Evolutionary conservation across 2,797 vertebrate genomes (phyloP).

Genomic region (Brotogeris chrysoptera): DNA sequence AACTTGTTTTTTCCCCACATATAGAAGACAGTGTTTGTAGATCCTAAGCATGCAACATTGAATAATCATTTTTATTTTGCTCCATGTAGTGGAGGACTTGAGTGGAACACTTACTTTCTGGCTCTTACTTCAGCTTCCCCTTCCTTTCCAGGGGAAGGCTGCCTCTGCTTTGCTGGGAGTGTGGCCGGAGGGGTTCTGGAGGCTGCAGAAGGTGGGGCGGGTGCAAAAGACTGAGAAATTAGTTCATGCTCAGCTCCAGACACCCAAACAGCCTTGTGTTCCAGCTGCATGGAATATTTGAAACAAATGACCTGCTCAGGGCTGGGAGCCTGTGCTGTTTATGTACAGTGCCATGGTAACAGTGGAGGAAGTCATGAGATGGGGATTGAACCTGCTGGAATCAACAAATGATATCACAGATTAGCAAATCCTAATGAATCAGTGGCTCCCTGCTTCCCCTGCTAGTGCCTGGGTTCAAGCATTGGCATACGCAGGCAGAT

Average conservation of each 20-base stretch:
- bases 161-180: conserved; percentile 45
- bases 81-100: neutral
- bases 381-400: conserved; percentile 60
- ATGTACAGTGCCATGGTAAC: conserved; percentile 75
- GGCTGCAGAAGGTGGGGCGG: conserved; percentile 29
- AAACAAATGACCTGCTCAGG: conserved; percentile 79
- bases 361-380: conserved; percentile 70
- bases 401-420: conserved; percentile 75
- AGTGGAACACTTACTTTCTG: neutral
- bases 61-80: neutral
- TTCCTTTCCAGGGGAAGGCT: conserved; percentile 11
- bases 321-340: conserved; percentile 76
- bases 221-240: conserved; percentile 69
- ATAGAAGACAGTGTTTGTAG: no score
- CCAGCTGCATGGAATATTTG: conserved; percentile 86
- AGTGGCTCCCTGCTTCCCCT: neutral
- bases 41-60: neutral
- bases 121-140: neutral
- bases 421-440: conserved; percentile 33
- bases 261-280: conserved; percentile 86
- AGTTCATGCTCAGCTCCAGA: conserved; percentile 82
- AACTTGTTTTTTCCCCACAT: neutral
- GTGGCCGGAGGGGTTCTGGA: neutral
- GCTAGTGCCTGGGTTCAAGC: neutral
- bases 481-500: neutral